phyloP scores from a whole-genome alignment of 23 tunicate genomes.

The Trididemnum miniatum region DNA sequence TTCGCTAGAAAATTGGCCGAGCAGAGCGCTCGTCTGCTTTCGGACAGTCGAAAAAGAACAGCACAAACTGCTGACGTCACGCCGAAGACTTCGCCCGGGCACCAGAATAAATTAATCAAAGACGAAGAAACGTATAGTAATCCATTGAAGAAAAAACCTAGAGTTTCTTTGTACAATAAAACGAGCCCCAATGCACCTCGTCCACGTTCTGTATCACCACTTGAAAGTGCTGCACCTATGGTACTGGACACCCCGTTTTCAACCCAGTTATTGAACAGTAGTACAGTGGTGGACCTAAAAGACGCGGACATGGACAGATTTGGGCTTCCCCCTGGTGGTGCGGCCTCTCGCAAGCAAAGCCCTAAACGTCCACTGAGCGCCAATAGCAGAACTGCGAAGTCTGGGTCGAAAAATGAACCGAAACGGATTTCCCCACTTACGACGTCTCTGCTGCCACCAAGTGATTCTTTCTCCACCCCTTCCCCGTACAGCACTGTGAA shows the following conservation, averaged over 20 bases:
- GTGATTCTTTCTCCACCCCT: conserved; percentile 19
- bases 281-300: conserved; percentile 32
- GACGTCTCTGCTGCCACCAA: conserved; percentile 1
- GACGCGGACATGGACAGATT: conserved; percentile 22
- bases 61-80: conserved; percentile 12
- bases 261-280: conserved; percentile 14
- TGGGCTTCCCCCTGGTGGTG: conserved; percentile 1
- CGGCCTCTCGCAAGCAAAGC: conserved; percentile 20
- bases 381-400: conserved; percentile 8
- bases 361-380: conserved; percentile 41
- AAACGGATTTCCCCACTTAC: conserved; percentile 20
- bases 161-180: conserved; percentile 61
- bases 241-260: background rate
- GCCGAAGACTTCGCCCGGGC: conserved; percentile 23
- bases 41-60: conserved; percentile 62
- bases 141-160: conserved; percentile 63
- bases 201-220: conserved; percentile 65
- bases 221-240: conserved; percentile 24
- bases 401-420: background rate
- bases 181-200: conserved; percentile 45
- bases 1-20: conserved; percentile 46
- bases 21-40: background rate
- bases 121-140: conserved; percentile 63
- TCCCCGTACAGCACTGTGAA: conserved; percentile 21
- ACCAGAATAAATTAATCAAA: conserved; percentile 1